Base-by-base conservation (phyloP, 2,113 vertebrate species). In the Mesoclemmys tuberculata region DNA sequence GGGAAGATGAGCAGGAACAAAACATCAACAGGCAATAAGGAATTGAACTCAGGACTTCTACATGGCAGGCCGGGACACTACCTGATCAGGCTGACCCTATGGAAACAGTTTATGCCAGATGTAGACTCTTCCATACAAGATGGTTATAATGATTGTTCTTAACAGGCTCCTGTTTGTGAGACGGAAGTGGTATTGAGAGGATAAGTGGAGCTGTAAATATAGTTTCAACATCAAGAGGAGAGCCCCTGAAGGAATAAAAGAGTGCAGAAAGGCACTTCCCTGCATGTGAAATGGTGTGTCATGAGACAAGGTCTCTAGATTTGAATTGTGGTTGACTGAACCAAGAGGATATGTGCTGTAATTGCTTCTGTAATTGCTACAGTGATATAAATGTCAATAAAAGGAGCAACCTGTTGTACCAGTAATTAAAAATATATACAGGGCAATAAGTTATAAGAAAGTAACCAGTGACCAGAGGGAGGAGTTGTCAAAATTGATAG, bases 61-160 rank as follows among this genome's bases (percentile, higher is more conserved):
- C 75, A 87, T 92, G 83, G 86, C 91, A 94, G 86, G 77, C 38
- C 52, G 82, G 0, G 0, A 46, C 48, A 27, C 24, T 19, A 74
- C 92, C 55, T 71, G 48, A 58, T 80, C 89, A 85, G 6, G 88
- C 71, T 93, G 82, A 78, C 55, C 83, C 0, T 0, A 86, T 44
- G 93, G 58, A 41, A 91, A 24, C 38, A 61, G 90, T 96, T 94
- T 83, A 90, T 94, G 21, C 90, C 86, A 87, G 52, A 80, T 85
- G 41, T 44, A 93, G 90, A 83, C 31, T 87, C 51, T 75, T 95
- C 90, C 90, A 95, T 93, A 93, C 96, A 97, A 95, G 89, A 54
- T 85, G 54, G 87, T 88, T 75, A 54, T 79, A 88, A 94, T 58
- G 83, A 96, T 83, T 92, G 61, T 84, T 93, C 87, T 95, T 85